A percentile compares a stretch with the other conserved stretches of the same genome.
phyloP scores from a whole-genome alignment of 2,888 invertebrate species.

The Eilema griseolum region DNA sequence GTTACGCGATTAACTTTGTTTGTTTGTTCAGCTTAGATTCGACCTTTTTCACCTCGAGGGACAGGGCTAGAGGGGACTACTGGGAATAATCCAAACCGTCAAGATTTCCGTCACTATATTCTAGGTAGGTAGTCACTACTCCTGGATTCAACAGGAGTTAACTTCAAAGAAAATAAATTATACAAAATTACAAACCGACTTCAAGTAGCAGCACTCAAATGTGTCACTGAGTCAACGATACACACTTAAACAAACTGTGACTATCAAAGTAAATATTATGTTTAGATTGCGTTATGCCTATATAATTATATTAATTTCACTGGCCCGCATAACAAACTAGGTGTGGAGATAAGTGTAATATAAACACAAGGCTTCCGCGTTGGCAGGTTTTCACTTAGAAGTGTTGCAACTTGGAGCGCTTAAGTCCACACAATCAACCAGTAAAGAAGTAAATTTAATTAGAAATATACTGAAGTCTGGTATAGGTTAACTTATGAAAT shows the following conservation, averaged over 20 bases:
- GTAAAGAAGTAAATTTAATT: constrained; percentile 17
- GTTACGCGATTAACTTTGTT: too few relatives aligned
- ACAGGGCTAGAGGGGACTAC: too few relatives aligned
- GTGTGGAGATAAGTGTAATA: constrained; percentile 25
- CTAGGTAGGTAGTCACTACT: too few relatives aligned
- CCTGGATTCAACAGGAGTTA: too few relatives aligned
- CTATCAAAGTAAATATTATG: constrained; percentile 30
- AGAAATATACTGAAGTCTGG: constrained; percentile 11
- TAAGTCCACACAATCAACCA: constrained; percentile 11
- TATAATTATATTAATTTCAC: constrained; percentile 27
- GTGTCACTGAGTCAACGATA: constrained; percentile 3
- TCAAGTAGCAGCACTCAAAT: background rate
- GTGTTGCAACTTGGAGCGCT: constrained; percentile 8
- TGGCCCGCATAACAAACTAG: constrained; percentile 29
- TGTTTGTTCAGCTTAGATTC: too few relatives aligned
- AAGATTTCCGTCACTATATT: too few relatives aligned
- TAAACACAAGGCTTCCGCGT: constrained; percentile 24
- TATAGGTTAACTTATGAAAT: background rate
- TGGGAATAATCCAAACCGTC: too few relatives aligned
- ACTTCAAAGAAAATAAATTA: background rate
- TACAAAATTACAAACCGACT: background rate
- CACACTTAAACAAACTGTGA: constrained; percentile 26
- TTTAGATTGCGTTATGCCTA: constrained; percentile 24
- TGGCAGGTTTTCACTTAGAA: constrained; percentile 1
- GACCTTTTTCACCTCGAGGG: too few relatives aligned